Conservation (phyloP, 2,888 invertebrate species). For the Atherix ibis region DNA sequence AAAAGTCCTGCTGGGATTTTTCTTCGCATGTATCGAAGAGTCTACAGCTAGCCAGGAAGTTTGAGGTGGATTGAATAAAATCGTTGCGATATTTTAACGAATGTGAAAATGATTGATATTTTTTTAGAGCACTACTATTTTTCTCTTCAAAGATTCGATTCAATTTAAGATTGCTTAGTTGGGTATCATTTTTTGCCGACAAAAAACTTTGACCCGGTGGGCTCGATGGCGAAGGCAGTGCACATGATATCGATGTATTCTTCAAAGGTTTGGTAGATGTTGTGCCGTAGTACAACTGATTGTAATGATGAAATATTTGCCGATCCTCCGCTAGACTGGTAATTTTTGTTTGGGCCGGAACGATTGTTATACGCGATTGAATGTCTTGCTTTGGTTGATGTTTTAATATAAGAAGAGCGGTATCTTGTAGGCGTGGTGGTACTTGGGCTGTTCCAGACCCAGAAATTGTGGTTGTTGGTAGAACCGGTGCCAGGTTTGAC, state of each 20-base stretch:
- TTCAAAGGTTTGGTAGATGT: constrained; percentile 6
- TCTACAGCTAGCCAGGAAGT: constrained; percentile 1
- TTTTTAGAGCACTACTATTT: background rate
- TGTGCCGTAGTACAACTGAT: constrained; percentile 6
- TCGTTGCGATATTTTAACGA: constrained; percentile 3
- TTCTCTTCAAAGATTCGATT: constrained; percentile 6
- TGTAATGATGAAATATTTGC: constrained; percentile 6
- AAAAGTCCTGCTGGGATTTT: constrained; percentile 29
- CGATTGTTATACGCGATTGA: background rate
- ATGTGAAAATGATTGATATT: constrained; percentile 4
- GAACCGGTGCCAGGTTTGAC: constrained; percentile 29
- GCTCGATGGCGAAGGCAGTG: constrained; percentile 3
- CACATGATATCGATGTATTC: constrained; percentile 6
- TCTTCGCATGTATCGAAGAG: constrained; percentile 17
- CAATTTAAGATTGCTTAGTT: constrained; percentile 1
- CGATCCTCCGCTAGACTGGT: constrained; percentile 6
- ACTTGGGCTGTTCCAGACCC: constrained; percentile 18
- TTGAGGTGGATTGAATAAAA: constrained; percentile 1
- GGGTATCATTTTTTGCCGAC: constrained; percentile 2
- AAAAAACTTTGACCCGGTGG: constrained; percentile 2
- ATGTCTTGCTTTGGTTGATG: constrained; percentile 10
- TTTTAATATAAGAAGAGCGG: constrained; percentile 10
- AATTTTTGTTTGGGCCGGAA: background rate
- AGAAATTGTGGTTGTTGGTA: constrained; percentile 24
- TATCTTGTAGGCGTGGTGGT: constrained; percentile 10